These are phyloP conservation scores for Schizaphis graminum DNA, from an alignment of 2,888 invertebrate genomes.

Conservation along the genomic window DNA sequence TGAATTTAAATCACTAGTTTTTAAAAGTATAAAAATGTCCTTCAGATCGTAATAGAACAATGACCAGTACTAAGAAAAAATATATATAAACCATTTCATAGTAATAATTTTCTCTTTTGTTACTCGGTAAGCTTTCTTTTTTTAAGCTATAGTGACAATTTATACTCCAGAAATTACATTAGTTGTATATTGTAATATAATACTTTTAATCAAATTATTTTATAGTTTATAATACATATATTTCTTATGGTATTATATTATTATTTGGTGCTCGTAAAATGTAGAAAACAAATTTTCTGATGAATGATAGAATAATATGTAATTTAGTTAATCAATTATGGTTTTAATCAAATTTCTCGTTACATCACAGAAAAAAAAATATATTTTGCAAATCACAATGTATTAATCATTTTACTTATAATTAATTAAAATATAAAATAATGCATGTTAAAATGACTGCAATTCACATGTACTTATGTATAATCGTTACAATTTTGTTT, in stretches of 20 bases:
- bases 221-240: not conserved
- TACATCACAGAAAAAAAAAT: not conserved
- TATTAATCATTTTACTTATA: not conserved
- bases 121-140: conserved; percentile 51
- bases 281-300: not conserved
- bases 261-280: not conserved
- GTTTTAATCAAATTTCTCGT: not conserved
- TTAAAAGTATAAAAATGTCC: not conserved
- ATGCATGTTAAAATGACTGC: not conserved
- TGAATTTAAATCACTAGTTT: not conserved
- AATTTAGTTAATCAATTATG: not conserved
- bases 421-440: not conserved
- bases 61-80: not conserved
- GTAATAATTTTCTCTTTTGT: conserved; percentile 49
- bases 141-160: conserved; percentile 48
- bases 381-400: not conserved
- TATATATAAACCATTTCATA: conserved; percentile 25
- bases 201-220: conserved; percentile 5
- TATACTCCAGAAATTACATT: conserved; percentile 36
- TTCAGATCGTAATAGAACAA: not conserved
- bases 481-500: not conserved
- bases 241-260: not conserved
- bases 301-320: not conserved
- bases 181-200: conserved; percentile 1
- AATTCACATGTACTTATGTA: not conserved